Evolutionary conservation across 35 echinoderm and acorn worm genomes (phyloP).

Genomic region (Heliocidaris tuberculata): DNA sequence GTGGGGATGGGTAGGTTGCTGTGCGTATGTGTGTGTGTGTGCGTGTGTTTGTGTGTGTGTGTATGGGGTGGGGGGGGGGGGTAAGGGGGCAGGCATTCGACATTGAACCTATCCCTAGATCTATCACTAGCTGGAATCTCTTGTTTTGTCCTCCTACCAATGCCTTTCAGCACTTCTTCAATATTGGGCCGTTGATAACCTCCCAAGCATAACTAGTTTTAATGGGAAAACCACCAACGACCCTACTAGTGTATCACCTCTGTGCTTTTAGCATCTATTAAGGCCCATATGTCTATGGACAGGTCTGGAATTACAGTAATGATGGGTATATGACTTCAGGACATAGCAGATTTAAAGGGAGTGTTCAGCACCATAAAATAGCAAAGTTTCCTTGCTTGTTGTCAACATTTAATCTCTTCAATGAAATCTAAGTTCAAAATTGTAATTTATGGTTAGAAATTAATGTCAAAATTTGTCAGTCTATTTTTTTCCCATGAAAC

Average conservation of each 20-base stretch:
- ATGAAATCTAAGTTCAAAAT: too few relatives aligned
- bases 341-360: background rate
- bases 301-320: background rate
- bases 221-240: background rate
- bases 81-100: background rate
- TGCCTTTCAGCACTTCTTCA: background rate
- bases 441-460: too few relatives aligned
- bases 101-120: background rate
- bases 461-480: too few relatives aligned
- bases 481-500: too few relatives aligned
- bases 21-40: too few relatives aligned
- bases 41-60: background rate
- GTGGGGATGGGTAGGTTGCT: too few relatives aligned
- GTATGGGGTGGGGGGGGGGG: background rate
- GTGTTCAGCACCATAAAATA: background rate
- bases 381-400: background rate
- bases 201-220: slow-evolving; percentile 2
- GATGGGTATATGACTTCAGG: background rate
- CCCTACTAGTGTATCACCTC: background rate
- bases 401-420: too few relatives aligned
- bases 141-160: background rate
- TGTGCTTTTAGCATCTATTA: background rate
- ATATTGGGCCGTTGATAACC: background rate
- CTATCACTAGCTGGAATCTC: background rate
- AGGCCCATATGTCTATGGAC: background rate